These are phyloP conservation scores for Nasonovia ribisnigri DNA, from an alignment of 2,888 invertebrate genomes.

Conservation along the genomic window DNA sequence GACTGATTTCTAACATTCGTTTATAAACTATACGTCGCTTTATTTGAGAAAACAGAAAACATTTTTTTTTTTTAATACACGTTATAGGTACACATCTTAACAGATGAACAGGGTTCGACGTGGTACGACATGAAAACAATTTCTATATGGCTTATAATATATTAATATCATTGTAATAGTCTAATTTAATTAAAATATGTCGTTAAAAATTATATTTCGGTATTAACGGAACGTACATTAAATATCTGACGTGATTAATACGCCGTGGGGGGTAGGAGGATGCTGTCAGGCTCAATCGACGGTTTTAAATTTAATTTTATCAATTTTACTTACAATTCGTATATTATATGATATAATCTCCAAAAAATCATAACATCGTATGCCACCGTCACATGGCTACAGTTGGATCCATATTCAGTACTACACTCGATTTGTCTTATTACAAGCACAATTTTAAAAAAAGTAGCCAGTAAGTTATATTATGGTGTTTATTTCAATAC, in stretches of 20 bases:
- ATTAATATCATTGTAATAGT: background rate
- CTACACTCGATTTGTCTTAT: background rate
- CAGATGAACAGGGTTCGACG: background rate
- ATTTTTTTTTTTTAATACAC: background rate
- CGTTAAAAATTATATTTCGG: background rate
- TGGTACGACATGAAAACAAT: background rate
- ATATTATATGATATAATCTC: background rate
- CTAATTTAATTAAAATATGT: background rate
- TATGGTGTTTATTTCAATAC: no score
- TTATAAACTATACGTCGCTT: background rate
- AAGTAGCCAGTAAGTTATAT: no score
- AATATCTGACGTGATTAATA: background rate
- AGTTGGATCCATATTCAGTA: background rate
- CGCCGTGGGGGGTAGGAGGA: background rate
- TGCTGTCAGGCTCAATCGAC: no score
- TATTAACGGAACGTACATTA: background rate
- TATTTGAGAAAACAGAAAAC: background rate
- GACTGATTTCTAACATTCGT: background rate
- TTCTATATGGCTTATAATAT: background rate
- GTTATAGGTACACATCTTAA: background rate
- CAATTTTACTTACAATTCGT: background rate
- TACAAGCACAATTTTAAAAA: no score
- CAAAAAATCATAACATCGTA: background rate
- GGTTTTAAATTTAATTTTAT: background rate
- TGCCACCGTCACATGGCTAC: background rate